Evolutionary conservation across 2,888 invertebrate species (phyloP).

Genomic region (Galerucella pusilla): DNA sequence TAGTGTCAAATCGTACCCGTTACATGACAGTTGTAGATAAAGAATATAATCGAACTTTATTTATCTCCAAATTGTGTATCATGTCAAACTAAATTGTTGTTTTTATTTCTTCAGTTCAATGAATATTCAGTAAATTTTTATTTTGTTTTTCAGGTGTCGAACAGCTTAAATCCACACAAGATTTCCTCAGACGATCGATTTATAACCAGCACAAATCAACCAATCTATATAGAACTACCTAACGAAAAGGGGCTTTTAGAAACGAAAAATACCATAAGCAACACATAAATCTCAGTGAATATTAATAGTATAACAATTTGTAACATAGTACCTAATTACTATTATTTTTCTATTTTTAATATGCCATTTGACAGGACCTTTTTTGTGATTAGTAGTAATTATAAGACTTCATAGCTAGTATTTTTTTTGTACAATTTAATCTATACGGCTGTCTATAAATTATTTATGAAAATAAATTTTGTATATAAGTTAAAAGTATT

Average conservation of each 20-base stretch:
- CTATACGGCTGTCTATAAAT: conserved; percentile 42
- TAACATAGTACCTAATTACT: conserved; percentile 37
- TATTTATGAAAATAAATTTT: conserved; percentile 47
- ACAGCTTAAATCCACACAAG: conserved; percentile 66
- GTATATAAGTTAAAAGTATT: conserved; percentile 37
- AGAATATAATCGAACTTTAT: too few relatives aligned
- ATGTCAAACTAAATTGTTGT: too few relatives aligned
- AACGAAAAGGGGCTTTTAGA: conserved; percentile 67
- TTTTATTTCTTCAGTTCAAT: too few relatives aligned
- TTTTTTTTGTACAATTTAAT: conserved; percentile 43
- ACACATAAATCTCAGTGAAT: conserved; percentile 24
- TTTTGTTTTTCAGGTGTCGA: conserved; percentile 60
- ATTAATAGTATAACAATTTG: conserved; percentile 32
- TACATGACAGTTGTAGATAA: too few relatives aligned
- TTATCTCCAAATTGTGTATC: too few relatives aligned
- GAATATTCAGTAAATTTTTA: neutral
- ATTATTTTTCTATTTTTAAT: conserved; percentile 30
- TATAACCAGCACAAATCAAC: conserved; percentile 70
- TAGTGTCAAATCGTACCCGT: too few relatives aligned
- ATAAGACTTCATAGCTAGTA: conserved; percentile 44
- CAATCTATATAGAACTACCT: conserved; percentile 77
- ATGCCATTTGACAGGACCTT: conserved; percentile 45
- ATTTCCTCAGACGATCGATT: conserved; percentile 67
- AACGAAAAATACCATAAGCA: conserved; percentile 39
- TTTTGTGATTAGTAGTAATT: conserved; percentile 44